These are phyloP conservation scores for Semnopithecus entellus DNA, from an alignment of 2,113 vertebrate genomes.

Conservation along the genomic window DNA sequence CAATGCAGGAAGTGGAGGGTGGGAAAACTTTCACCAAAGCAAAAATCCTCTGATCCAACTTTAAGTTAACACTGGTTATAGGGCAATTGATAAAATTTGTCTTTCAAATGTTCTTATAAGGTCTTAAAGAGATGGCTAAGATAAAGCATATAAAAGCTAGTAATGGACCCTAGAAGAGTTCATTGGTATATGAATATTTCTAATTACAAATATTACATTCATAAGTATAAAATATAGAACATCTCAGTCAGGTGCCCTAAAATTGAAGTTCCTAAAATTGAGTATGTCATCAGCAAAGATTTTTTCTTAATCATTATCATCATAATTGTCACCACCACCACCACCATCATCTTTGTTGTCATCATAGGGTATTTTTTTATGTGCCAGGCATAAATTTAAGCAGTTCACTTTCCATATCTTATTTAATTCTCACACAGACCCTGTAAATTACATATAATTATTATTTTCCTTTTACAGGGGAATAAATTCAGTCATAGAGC, in stretches of 20 bases:
- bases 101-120: slow-evolving; percentile 20
- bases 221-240: neutral
- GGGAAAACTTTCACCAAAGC: neutral
- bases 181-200: neutral
- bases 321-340: neutral
- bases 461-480: neutral
- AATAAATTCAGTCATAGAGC: neutral
- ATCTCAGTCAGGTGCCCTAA: neutral
- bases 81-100: neutral
- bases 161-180: neutral
- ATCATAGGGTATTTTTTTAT: neutral
- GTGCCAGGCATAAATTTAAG: neutral
- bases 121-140: neutral
- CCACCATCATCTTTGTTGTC: too few relatives aligned
- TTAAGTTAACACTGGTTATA: neutral
- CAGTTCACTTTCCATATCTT: neutral
- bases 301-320: neutral
- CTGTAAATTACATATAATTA: neutral
- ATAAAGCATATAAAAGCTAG: neutral
- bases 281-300: neutral
- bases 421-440: neutral
- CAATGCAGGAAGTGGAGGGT: neutral
- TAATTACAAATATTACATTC: neutral
- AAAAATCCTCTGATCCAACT: neutral
- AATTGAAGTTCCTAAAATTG: slow-evolving; percentile 6